These are phyloP conservation scores for Erpobdella octoculata DNA, from an alignment of 2,888 invertebrate species.

Conservation along the genomic window DNA sequence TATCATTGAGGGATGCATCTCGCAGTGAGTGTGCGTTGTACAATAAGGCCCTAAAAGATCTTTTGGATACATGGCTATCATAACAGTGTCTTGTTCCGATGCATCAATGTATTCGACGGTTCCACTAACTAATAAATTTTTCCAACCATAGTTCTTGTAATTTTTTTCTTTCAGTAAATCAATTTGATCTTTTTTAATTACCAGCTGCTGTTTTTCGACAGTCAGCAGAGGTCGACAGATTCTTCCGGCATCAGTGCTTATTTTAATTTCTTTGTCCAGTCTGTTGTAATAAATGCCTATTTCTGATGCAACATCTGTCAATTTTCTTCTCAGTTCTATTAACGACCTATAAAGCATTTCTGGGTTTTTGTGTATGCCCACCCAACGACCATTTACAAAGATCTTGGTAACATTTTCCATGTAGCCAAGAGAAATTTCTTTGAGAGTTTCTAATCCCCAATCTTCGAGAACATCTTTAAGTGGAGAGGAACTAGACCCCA, in stretches of 20 bases:
- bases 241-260: conserved; percentile 96
- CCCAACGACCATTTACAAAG: conserved; percentile 98
- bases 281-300: conserved; percentile 99
- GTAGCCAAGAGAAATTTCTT: conserved; percentile 97
- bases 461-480: conserved; percentile 99
- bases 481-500: conserved; percentile 96
- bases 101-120: too few species aligned
- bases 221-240: conserved; percentile 95
- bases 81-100: too few species aligned
- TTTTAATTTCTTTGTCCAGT: conserved; percentile 92
- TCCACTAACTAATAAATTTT: too few species aligned
- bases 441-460: conserved; percentile 99
- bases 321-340: conserved; percentile 87
- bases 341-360: conserved; percentile 97
- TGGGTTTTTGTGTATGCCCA: conserved; percentile 92
- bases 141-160: conserved; percentile 87
- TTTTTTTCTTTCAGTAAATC: conserved; percentile 92
- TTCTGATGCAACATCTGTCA: conserved; percentile 99
- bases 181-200: conserved; percentile 87
- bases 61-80: too few species aligned
- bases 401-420: conserved; percentile 98
- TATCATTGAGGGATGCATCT: too few species aligned
- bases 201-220: conserved; percentile 84
- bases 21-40: too few species aligned
- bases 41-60: too few species aligned